Percentiles rank a stretch among this genome's conserved stretches.
phyloP scores from a whole-genome alignment of 2,113 vertebrate genomes.

The Plecturocebus donacophilus region DNA sequence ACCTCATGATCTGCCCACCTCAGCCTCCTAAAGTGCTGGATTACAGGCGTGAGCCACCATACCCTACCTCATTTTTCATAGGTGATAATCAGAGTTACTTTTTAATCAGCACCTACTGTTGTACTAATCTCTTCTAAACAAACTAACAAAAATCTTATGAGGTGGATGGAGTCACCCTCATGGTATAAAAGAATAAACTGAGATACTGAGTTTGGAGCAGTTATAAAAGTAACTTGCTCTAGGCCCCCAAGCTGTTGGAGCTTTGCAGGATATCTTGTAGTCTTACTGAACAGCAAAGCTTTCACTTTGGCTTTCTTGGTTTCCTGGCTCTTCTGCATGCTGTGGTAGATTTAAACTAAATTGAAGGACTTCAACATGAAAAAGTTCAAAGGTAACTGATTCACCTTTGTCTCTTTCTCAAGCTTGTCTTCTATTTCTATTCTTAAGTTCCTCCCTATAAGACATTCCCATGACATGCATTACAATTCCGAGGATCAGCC shows the following conservation, averaged over 20 bases:
- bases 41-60: no score
- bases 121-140: background rate
- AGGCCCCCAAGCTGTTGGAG: background rate
- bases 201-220: background rate
- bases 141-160: background rate
- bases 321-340: background rate
- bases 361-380: background rate
- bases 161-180: background rate
- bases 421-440: background rate
- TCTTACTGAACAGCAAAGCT: background rate
- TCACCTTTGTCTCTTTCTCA: background rate
- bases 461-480: constrained; percentile 12
- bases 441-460: background rate
- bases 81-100: background rate
- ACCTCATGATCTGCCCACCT: no score
- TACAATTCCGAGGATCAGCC: constrained; percentile 3
- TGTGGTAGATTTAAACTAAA: background rate
- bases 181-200: background rate
- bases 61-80: no score
- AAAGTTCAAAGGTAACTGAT: background rate
- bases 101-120: background rate
- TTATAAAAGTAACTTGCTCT: background rate
- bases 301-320: no score
- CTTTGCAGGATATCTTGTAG: background rate
- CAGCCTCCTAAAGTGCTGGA: no score